phyloP scores from a whole-genome alignment of 1,140 invertebrate genomes.

The Hyles euphorbiae region DNA sequence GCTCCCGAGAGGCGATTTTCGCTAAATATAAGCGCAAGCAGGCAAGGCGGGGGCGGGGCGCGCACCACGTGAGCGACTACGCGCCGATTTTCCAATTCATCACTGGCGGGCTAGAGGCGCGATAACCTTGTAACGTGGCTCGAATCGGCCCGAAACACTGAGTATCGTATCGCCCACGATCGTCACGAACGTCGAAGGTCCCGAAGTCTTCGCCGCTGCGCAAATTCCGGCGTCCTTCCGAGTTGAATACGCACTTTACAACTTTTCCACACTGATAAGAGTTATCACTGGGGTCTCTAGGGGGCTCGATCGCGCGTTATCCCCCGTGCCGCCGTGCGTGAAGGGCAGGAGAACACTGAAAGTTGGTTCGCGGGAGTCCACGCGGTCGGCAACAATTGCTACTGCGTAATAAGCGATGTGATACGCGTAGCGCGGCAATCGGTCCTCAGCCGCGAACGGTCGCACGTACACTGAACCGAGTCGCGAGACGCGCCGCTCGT shows the following conservation, averaged over 20 bases:
- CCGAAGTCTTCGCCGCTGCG: slow-evolving; percentile 35
- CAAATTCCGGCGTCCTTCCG: slow-evolving; percentile 33
- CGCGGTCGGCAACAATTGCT: slow-evolving; percentile 58
- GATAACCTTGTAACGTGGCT: slow-evolving; percentile 73
- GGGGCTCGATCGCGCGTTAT: slow-evolving; percentile 14
- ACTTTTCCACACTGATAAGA: slow-evolving; percentile 62
- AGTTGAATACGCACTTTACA: slow-evolving; percentile 43
- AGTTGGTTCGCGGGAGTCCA: slow-evolving; percentile 43
- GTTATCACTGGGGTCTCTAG: slow-evolving; percentile 46
- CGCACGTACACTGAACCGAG: slow-evolving; percentile 67
- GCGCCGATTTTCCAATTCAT: slow-evolving; percentile 75
- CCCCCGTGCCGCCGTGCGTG: slow-evolving; percentile 1
- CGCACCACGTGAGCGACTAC: slow-evolving; percentile 72
- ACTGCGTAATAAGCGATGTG: slow-evolving; percentile 68
- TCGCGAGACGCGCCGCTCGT: slow-evolving; percentile 52
- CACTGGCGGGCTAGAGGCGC: slow-evolving; percentile 64
- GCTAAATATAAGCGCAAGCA: slow-evolving; percentile 71
- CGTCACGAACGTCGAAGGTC: slow-evolving; percentile 35
- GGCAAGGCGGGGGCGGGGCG: slow-evolving; percentile 63
- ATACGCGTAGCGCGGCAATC: slow-evolving; percentile 38
- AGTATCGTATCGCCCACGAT: slow-evolving; percentile 43
- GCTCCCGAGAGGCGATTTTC: slow-evolving; percentile 71
- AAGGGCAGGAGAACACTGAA: slow-evolving; percentile 11
- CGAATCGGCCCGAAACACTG: slow-evolving; percentile 39
- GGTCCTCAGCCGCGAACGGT: slow-evolving; percentile 59